Evolutionary conservation across 92 coral and sea anemone genomes (phyloP), one percentile per base, ranked within the genome.

Genomic region (Porites rus): DNA sequence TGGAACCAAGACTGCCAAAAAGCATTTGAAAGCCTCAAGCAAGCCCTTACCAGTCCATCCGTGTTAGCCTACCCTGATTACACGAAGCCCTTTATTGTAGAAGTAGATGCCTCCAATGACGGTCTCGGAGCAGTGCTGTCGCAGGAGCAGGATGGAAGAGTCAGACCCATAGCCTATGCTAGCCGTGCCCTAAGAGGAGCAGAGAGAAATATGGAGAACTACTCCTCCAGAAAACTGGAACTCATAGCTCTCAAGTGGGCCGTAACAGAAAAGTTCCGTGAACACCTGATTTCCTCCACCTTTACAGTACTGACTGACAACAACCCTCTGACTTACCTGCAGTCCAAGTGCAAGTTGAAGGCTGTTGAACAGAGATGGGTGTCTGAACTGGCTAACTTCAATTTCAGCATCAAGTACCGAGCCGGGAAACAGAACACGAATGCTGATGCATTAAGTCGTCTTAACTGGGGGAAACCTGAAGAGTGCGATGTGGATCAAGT

Each of bases 321-420:
- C 91, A 88, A 88, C 79, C 84, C 88, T 0, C 68, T 82, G 59
- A 88, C 81, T 4, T 87, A 88, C 88, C 67, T 77, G 79, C 84
- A 70, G 80, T 76, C 92, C 10, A 83, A 76, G 51, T 17, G 77
- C 38, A 89, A 89, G 61, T 86, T 89, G 24, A 78, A 78, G 56
- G 89, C 89, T 6, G 82, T 86, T 8, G 92, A 89, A 43, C 82
- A 89, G 73, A 70, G 82, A 12, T 89, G 89, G 86, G 92, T 66
- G 9, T 64, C 86, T 5, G 89, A 84, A 24, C 63, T 78, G 10
- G 89, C 89, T 7, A 72, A 38, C 85, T 89, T 84, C 66, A 79
- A 84, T 61, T 89, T 89, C 58, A 72, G 16, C 43, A 84, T 84
- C 53, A 89, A 74, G 76, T 84, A 84, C 82, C 76, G 86, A 1